Base-by-base conservation (phyloP, 2,888 invertebrate genomes). In the Lasioglossum malachurum region DNA sequence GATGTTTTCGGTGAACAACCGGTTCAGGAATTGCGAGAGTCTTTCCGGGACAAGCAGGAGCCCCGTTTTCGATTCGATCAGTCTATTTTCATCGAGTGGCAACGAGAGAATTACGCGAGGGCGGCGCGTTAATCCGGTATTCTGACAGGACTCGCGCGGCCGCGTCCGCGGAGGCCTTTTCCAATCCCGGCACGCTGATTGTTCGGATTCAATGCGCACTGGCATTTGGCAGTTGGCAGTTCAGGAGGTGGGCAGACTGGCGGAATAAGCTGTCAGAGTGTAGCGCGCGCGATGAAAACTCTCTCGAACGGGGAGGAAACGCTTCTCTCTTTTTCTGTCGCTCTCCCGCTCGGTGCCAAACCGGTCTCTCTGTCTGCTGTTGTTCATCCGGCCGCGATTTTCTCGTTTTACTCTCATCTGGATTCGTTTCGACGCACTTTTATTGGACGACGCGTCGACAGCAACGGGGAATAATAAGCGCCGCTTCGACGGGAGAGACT, bases 261-360 rank as follows among this genome's bases (percentile, higher is more conserved):
- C 83, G 90, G 92, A 94, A 93, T 93, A 93, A 93, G 92, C 94
- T 94, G 94, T 94, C 94, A 94, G 91, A 93, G 87, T 88, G 92
- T 89, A 89, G 83, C 84, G 72, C 86, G 87, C 91, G 87, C 91
- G 92, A 92, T 89, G 89, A 91, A 93, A 92, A 93, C 92, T 93
- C 89, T 90, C 89, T 89, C 72, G 35, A 67, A 67, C 67, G 74
- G 82, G 82, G 91, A 91, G 90, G 82, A 85, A 90, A 88, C 91
- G 83, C 23, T 81, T 41, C 81, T 57, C 81, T 78, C 80, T 64
- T 19, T 57, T 69, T 7, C 46, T 64, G 3, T 35, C 27, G 3
- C 57, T 10, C 75, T 77, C 79, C 14, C 44, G 0, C n/a, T 67
- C 46, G 38, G 2, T 27, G 19, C 64, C 49, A 53, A 67, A 67